phyloP scores from a whole-genome alignment of 2,113 vertebrate species.

The Argyrosomus japonicus region DNA sequence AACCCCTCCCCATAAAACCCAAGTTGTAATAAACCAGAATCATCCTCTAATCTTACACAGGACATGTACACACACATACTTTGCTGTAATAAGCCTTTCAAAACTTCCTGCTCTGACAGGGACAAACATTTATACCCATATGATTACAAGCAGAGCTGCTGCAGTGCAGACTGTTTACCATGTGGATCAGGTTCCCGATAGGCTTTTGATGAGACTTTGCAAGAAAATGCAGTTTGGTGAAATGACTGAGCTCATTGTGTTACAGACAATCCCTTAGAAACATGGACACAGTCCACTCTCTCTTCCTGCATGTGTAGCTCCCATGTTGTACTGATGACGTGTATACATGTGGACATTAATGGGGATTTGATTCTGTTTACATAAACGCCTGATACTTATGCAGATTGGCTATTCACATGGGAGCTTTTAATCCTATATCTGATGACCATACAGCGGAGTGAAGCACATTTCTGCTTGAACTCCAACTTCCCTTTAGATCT shows the following conservation, averaged over 20 bases:
- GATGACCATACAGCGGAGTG: constrained; percentile 47
- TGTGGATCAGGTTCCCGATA: constrained; percentile 46
- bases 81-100: constrained; percentile 43
- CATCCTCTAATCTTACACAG: constrained; percentile 33
- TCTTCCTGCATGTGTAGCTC: constrained; percentile 3
- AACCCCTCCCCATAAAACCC: background rate
- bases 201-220: constrained; percentile 66
- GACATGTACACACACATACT: constrained; percentile 1
- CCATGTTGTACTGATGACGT: constrained; percentile 37
- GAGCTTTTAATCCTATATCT: constrained; percentile 62
- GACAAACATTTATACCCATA: constrained; percentile 39
- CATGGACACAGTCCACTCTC: constrained; percentile 13
- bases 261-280: constrained; percentile 31
- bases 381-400: constrained; percentile 51
- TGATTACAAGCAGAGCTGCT: constrained; percentile 50
- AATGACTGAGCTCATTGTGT: constrained; percentile 47
- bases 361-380: constrained; percentile 37
- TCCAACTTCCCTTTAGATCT: constrained; percentile 53
- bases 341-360: constrained; percentile 23
- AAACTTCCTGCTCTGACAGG: constrained; percentile 47
- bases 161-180: constrained; percentile 42
- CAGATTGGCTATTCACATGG: constrained; percentile 40
- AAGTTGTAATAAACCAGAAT: constrained; percentile 20
- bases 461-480: constrained; percentile 47
- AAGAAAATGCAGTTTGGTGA: constrained; percentile 55